Base-by-base conservation (phyloP, 2,113 vertebrate genomes). In the Thamnaconus septentrionalis region DNA sequence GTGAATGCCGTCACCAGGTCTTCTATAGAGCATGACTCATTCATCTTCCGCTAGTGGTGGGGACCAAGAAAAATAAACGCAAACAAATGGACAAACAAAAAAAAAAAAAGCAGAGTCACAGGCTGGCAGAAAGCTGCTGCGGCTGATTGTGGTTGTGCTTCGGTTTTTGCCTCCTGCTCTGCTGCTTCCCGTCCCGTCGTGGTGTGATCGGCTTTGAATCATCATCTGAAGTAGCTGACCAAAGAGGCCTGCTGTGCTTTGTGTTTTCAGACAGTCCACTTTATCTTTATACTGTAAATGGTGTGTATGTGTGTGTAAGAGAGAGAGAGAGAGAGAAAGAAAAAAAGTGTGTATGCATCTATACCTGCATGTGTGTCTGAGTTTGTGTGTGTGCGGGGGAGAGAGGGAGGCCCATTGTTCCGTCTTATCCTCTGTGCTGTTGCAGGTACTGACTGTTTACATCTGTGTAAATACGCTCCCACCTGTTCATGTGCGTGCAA, bases 401-500 rank as follows among this genome's bases (percentile, higher is more conserved):
- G 44, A 45, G 44, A 45, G 44, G 44, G 44, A 6, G 44, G 7
- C 4, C 6, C 45, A 61, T 50, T 59, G 78, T 54, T 74, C 72
- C 78, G 71, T 78, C 64, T 64, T 45, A 64, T 75, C 8, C 62
- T 81, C 69, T 53, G 73, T 85, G 81, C 7, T 52, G 9, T 81
- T 89, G 84, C 85, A 84, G 87, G 81, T 89, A 82, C 85, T 82
- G 87, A 89, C 83, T 89, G 89, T 91, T 90, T 89, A 85, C 86
- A 87, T 90, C 70, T 74, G 76, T 91, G 79, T 90, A 88, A 82
- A 89, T 90, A 91, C 84, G 61, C 65, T 73, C 70, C 85, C 85
- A 86, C 87, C 79, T 90, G 86, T 87, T 84, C 66, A 71, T 88
- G 76, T 87, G 85, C 45, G 88, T 87, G 88, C 80, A 89, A 78